Evolutionary conservation across 2,797 vertebrate species (phyloP), one percentile per base, ranked within the genome.

Genomic region (Gymnothorax reevesii): DNA sequence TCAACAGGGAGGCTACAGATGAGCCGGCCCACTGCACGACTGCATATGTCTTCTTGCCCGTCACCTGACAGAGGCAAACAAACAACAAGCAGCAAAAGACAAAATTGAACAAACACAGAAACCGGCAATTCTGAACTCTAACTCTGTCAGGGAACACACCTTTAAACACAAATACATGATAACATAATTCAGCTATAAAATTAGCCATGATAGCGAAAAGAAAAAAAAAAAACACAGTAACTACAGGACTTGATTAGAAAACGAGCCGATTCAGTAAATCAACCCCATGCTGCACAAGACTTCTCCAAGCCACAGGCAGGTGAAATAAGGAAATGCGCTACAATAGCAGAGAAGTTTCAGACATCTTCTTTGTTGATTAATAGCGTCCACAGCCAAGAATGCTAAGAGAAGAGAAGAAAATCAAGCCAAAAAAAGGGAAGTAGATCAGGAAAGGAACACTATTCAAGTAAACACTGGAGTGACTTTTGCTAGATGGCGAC

Each of bases 41-140:
- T 88, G 84, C 82, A 88, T 93, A 93, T 9, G 95, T 64, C 86
- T 94, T 97, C 69, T 93, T 93, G 73, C 95, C 95, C 0, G 94
- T 93, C 82, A 97, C 90, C 96, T 97, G 12, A 54, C n/a, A n/a
- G 33, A 20, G 84, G 49, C 57, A 6, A 57, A 13, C 27, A 9
- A 33, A 49, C 8, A 15, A 3, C 27, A 71, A 13, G 25, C 9
- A 52, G 33, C 33, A 75, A 54, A 22, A 84, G 7, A 42, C n/a
- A 27, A 49, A 12, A 4, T 77, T 7, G 3, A 54, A 55, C 77
- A 55, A 22, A 10, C 52, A 55, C 49, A 79, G 75, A 55, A 22
- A 77, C 13, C 13, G 33, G 69, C 2, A 5, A 42, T 55, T 20
- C 49, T 2, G 6, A 52, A 57, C 20, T 71, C 13, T 42, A 85